These are phyloP conservation scores for Planiliza haematocheilus DNA, from an alignment of 2,113 vertebrate species.

Conservation along the genomic window DNA sequence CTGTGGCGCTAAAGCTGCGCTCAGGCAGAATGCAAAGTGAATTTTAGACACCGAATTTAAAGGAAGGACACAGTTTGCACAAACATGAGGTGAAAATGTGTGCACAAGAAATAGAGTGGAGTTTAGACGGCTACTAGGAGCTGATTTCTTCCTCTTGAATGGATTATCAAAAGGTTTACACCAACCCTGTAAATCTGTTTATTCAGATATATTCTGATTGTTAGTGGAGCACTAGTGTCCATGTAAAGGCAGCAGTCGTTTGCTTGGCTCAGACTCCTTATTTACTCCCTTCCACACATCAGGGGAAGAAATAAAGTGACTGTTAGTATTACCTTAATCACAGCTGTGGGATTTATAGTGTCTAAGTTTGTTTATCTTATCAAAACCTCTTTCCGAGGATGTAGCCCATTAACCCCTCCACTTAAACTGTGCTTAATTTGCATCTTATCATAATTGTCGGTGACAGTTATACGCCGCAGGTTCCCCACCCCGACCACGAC, in stretches of 20 bases:
- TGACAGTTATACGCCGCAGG: conserved; percentile 71
- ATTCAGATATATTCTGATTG: too few relatives aligned
- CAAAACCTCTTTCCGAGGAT: conserved; percentile 6
- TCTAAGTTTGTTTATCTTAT: conserved; percentile 10
- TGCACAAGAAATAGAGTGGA: too few relatives aligned
- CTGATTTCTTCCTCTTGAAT: too few relatives aligned
- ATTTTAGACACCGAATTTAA: too few relatives aligned
- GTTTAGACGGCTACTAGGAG: too few relatives aligned
- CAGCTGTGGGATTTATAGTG: background rate
- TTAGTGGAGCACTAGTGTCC: too few relatives aligned
- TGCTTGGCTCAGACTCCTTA: background rate
- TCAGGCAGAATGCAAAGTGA: too few relatives aligned
- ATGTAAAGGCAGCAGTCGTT: background rate
- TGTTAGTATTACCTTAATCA: background rate
- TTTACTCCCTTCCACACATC: background rate
- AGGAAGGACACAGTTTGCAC: too few relatives aligned
- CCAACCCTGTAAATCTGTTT: too few relatives aligned
- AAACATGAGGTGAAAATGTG: too few relatives aligned
- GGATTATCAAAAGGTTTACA: too few relatives aligned
- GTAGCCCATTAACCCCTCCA: conserved; percentile 1
- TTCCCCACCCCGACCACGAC: conserved; percentile 36
- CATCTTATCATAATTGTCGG: conserved; percentile 49
- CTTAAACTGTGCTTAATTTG: conserved; percentile 36
- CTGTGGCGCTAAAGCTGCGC: too few relatives aligned
- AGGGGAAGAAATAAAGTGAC: background rate